phyloP scores from a whole-genome alignment of 1,140 invertebrate species.

The Choristoneura fumiferana region DNA sequence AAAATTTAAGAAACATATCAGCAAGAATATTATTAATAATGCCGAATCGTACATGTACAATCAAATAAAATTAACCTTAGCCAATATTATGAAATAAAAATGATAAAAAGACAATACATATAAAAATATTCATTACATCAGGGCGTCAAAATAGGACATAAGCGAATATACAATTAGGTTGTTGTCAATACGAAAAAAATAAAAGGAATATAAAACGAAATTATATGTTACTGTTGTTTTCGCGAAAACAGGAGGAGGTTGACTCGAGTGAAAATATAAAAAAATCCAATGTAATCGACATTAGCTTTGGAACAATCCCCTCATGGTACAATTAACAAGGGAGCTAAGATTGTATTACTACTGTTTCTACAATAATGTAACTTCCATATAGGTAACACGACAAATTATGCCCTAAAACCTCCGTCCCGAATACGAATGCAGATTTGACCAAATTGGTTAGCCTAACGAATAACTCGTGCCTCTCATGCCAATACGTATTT shows the following conservation, averaged over 20 bases:
- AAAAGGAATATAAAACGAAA: conserved; percentile 32
- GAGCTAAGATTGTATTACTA: conserved; percentile 15
- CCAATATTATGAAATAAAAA: conserved; percentile 27
- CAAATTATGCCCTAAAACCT: conserved; percentile 28
- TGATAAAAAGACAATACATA: conserved; percentile 43
- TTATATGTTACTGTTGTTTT: conserved; percentile 38
- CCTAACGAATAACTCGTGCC: conserved; percentile 12
- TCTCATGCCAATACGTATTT: conserved; percentile 2
- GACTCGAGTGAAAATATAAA: conserved; percentile 54
- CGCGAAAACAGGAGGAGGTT: conserved; percentile 74
- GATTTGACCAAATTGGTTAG: neutral
- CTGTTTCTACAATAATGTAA: conserved; percentile 40
- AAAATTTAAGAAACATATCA: conserved; percentile 10
- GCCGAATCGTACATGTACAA: neutral
- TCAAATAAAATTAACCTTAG: conserved; percentile 1
- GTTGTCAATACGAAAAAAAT: conserved; percentile 14
- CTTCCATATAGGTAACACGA: conserved; percentile 52
- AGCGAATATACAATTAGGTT: conserved; percentile 23
- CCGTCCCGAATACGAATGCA: conserved; percentile 23
- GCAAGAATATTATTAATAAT: neutral
- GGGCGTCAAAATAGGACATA: conserved; percentile 55
- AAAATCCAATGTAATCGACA: conserved; percentile 38
- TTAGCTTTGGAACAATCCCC: conserved; percentile 47
- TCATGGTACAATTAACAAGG: conserved; percentile 57
- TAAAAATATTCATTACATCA: conserved; percentile 47